Base-by-base conservation (phyloP, 2,113 vertebrate species). In the Phycodurus eques region DNA sequence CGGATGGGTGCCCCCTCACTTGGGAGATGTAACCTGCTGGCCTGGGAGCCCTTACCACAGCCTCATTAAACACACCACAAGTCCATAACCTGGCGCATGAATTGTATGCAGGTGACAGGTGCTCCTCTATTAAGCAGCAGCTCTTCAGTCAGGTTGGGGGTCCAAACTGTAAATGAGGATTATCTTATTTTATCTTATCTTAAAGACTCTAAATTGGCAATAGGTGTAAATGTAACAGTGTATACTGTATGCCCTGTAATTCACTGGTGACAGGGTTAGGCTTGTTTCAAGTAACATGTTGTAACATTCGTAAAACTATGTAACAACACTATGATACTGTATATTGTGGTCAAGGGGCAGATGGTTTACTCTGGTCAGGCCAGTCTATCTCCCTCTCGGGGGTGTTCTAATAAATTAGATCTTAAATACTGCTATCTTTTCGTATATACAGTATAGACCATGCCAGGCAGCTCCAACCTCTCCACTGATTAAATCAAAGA, bases 51-150 rank as follows among this genome's bases (percentile, higher is more conserved):
- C 71, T 80, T 84, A 87, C 82, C 75, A 20, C 85, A 75, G 90
- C 83, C 83, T 92, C 91, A 91, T 92, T 91, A 90, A 89, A 86
- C 89, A 81, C 80, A 74, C 39, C 33, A 75, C 71, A 83, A 87
- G 80, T 87, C 78, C 88, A 87, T 84, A 85, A 90, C 87, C 78
- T 75, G 51, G 73, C 68, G 67, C 83, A 79, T 54, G 77, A 76
- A 73, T 67, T 67, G 71, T 22, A 82, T 83, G 88, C 76, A 83
- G 82, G 75, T 81, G 68, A 59, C 53, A 81, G 72, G 77, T 77
- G 15, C 75, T 80, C 87, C 89, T 88, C 85, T 85, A 91, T 91
- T 91, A 91, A 78, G 66, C 80, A 73, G 39, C 49, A 71, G 75
- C 56, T 83, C 66, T 79, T 2, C 20, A 56, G 53, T 56, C 2